phyloP scores from a whole-genome alignment of 2,113 vertebrate species.

The Rhagologus leucostigma region DNA sequence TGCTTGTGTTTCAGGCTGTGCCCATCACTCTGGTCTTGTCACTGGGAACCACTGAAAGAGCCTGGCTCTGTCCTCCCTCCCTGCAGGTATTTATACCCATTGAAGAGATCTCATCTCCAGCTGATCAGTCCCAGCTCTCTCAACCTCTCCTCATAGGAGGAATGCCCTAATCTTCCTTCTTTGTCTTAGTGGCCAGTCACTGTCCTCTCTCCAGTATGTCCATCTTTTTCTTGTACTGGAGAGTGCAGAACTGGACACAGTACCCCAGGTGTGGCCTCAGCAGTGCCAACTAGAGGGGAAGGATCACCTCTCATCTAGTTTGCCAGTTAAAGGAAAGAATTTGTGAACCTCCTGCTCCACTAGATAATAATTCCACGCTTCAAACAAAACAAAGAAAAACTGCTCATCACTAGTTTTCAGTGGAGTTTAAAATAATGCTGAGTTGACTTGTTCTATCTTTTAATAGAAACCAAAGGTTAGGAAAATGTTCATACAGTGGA shows the following conservation, averaged over 20 bases:
- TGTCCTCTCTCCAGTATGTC: neutral
- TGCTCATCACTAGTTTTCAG: neutral
- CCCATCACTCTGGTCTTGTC: neutral
- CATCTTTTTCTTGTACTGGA: neutral
- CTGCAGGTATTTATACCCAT: neutral
- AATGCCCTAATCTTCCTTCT: neutral
- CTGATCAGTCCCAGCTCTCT: neutral
- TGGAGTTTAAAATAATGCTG: neutral
- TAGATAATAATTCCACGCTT: neutral
- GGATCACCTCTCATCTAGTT: neutral
- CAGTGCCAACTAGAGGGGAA: neutral
- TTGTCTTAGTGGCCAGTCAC: neutral
- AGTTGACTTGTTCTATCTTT: neutral
- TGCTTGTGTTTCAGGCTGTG: neutral
- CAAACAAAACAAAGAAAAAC: neutral
- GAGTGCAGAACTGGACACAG: neutral
- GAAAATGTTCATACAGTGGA: neutral
- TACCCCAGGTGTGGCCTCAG: neutral
- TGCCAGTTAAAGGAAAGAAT: neutral
- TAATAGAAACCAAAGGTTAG: neutral
- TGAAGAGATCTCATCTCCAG: neutral
- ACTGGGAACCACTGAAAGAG: neutral
- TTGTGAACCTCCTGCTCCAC: fast-evolving
- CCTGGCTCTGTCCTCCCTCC: fast-evolving
- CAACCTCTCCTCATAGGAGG: neutral